Evolutionary conservation across 2,797 vertebrate genomes (phyloP).

Genomic region (Eurystomus glaucurus): DNA sequence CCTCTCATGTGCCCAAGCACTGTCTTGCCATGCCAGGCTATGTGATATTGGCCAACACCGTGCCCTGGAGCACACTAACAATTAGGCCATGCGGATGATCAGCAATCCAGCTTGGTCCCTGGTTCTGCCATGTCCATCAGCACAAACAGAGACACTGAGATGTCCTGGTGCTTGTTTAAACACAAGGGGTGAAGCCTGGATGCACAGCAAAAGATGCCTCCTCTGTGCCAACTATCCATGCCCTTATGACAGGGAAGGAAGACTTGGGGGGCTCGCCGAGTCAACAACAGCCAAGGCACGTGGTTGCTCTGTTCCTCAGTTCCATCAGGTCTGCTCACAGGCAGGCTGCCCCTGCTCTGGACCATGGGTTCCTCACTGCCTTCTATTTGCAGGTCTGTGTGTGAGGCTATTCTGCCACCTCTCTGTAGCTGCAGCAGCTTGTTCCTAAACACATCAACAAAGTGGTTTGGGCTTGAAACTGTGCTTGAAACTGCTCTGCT

Average conservation of each 20-base stretch:
- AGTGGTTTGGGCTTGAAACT: not conserved
- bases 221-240: no score
- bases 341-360: not conserved
- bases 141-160: not conserved
- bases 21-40: not conserved
- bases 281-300: fast-evolving
- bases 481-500: not conserved
- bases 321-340: not conserved
- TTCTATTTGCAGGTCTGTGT: not conserved
- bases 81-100: not conserved
- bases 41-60: not conserved
- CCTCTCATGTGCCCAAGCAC: not conserved
- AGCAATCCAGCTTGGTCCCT: not conserved
- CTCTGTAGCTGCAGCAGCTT: constrained; percentile 21
- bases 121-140: not conserved
- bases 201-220: not conserved
- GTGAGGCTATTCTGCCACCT: constrained; percentile 57
- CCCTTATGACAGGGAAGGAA: not conserved
- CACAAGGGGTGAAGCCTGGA: not conserved
- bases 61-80: not conserved
- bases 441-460: not conserved
- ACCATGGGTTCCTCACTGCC: not conserved
- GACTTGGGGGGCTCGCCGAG: fast-evolving
- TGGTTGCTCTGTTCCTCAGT: not conserved
- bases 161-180: not conserved